Evolutionary conservation across 1,140 invertebrate species (phyloP), one percentile per base, ranked within the genome.

Genomic region (Muscidifurax raptorellus): DNA sequence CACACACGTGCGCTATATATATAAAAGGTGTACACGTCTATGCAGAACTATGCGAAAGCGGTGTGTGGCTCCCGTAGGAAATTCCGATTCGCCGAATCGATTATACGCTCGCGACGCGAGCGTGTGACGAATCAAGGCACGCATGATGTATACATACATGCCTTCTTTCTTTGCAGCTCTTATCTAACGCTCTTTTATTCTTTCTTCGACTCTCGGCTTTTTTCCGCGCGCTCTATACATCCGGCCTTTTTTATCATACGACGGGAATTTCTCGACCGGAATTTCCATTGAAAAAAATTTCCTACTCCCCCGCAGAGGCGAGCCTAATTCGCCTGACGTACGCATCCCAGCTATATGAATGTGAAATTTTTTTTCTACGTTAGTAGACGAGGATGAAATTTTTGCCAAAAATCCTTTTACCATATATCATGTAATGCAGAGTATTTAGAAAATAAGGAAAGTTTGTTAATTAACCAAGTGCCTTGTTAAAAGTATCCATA

Each of bases 1-100:
- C 6, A 7, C 22, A 59, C 52, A n/a, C 52, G 22, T 47, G 15
- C 44, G 47, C 13, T 52, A 22, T 12, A 47, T 13, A 10, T 10
- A 47, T 10, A 0, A 5, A 52, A 52, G 13, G 47, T 6, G 36
- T 12, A 40, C 36, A 47, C 52, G 52, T 59, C 52, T n/a, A 6
- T 4, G 52, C 18, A 59, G 22, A n/a, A n/a, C n/a, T 22, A 59
- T 59, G 22, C 52, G 15, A 22, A 7, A 59, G 13, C 15, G 52
- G 4, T 3, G 44, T 18, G 44, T 47, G 13, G 44, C 44, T 47
- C 15, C 44, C 44, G 15, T 47, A 82, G 69, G 47, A 66, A 82
- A 82, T 82, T 82, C 47, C 47, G 30, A 64, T 75, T 82, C 28
- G 18, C 10, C n/a, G 52, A 82, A 75, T 82, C 32, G 80, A 82